Conservation (phyloP, 2,113 vertebrate genomes). For the Mormoops blainvillei region DNA sequence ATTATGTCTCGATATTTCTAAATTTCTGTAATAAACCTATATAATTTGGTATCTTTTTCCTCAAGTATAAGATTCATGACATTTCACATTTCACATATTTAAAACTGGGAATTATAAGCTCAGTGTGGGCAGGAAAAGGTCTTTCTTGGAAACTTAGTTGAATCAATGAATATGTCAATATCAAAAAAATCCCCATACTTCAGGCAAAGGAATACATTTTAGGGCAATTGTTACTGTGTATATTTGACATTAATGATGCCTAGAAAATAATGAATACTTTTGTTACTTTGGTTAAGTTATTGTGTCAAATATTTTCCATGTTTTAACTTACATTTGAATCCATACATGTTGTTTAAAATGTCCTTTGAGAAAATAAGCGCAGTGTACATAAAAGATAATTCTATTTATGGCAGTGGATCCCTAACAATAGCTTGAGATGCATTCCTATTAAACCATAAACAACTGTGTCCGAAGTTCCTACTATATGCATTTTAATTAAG, state of each 20-base stretch:
- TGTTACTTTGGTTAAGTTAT: neutral
- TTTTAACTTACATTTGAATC: neutral
- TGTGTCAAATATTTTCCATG: neutral
- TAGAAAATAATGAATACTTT: neutral
- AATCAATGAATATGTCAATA: neutral
- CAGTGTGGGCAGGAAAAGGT: neutral
- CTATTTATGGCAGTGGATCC: neutral
- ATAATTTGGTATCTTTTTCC: neutral
- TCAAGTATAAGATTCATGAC: neutral
- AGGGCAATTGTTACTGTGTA: neutral
- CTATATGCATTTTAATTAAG: neutral
- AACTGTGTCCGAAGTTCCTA: neutral
- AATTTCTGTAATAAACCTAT: neutral
- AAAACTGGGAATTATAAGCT: neutral
- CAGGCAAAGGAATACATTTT: neutral
- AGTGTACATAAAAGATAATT: constrained; percentile 14
- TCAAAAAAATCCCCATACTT: constrained; percentile 5
- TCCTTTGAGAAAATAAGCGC: neutral
- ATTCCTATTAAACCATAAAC: neutral
- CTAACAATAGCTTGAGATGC: neutral
- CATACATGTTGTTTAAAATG: neutral
- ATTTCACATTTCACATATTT: neutral
- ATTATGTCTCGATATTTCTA: neutral
- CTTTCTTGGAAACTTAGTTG: neutral
- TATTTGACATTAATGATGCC: neutral